These are phyloP conservation scores for Channa maculata DNA, from an alignment of 2,113 vertebrate species.

Conservation along the genomic window DNA sequence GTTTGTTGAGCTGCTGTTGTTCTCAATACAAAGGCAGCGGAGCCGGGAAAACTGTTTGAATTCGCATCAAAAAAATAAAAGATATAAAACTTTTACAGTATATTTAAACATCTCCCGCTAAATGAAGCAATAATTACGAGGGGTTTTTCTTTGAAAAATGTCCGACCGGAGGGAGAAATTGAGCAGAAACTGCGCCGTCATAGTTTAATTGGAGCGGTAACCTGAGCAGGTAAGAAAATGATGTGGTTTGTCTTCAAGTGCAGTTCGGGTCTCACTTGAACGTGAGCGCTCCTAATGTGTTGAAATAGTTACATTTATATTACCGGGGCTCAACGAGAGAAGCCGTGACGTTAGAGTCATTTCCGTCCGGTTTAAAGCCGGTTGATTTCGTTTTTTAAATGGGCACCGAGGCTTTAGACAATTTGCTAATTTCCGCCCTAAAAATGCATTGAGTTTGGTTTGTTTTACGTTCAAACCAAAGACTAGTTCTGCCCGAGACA, in stretches of 20 bases:
- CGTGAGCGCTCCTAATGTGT: background rate
- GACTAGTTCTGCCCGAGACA: background rate
- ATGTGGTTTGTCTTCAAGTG: background rate
- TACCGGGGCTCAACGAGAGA: background rate
- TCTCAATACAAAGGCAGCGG: slow-evolving; percentile 26
- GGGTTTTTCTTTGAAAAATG: slow-evolving; percentile 22
- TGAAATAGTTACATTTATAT: background rate
- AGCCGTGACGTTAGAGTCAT: background rate
- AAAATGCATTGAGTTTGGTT: background rate
- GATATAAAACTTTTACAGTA: fast-evolving
- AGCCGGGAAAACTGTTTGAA: background rate
- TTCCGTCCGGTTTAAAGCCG: background rate
- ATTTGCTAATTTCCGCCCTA: fast-evolving
- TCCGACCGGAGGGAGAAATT: background rate
- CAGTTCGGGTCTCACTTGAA: too few relatives aligned
- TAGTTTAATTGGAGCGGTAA: slow-evolving; percentile 73
- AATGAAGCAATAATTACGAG: background rate
- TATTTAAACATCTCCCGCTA: background rate
- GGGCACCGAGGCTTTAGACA: fast-evolving
- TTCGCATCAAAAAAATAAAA: fast-evolving
- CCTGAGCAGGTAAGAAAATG: slow-evolving; percentile 68
- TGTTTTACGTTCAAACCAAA: background rate
- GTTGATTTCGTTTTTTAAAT: background rate
- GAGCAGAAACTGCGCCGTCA: slow-evolving; percentile 59
- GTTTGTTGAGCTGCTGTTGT: slow-evolving; percentile 60